Evolutionary conservation across 2,888 invertebrate genomes (phyloP).

Genomic region (Allophyes oxyacanthae): DNA sequence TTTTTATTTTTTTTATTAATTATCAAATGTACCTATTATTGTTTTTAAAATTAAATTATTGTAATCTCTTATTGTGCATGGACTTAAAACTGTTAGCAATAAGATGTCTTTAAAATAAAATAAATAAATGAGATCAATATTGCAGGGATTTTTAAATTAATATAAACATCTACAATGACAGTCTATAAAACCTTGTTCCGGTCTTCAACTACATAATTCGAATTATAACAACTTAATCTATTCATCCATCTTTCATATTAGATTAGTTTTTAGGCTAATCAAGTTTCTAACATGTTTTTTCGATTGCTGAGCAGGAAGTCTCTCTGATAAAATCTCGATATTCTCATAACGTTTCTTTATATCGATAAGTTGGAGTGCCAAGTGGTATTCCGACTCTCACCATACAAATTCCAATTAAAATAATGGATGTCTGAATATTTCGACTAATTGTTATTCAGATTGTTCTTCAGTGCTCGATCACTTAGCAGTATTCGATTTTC

Average conservation of each 20-base stretch:
- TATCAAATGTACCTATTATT: no score
- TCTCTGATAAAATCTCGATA: conserved; percentile 67
- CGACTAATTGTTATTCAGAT: conserved; percentile 63
- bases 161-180: no score
- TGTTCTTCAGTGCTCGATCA: conserved; percentile 21
- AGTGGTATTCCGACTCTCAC: conserved; percentile 60
- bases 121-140: no score
- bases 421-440: conserved; percentile 69
- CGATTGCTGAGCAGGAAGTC: conserved; percentile 62
- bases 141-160: no score
- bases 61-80: no score
- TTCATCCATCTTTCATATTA: conserved; percentile 28
- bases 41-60: no score
- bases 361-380: conserved; percentile 61
- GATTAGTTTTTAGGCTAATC: conserved; percentile 47
- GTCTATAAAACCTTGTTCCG: background rate
- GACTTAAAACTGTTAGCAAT: no score
- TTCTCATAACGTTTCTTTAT: conserved; percentile 66
- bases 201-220: background rate
- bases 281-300: conserved; percentile 46
- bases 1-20: no score
- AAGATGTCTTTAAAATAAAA: no score
- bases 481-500: conserved; percentile 22
- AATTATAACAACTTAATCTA: conserved; percentile 27
- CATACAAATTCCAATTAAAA: conserved; percentile 70